phyloP scores from a whole-genome alignment of 2,888 invertebrate species.

The Tachystola acroxantha region DNA sequence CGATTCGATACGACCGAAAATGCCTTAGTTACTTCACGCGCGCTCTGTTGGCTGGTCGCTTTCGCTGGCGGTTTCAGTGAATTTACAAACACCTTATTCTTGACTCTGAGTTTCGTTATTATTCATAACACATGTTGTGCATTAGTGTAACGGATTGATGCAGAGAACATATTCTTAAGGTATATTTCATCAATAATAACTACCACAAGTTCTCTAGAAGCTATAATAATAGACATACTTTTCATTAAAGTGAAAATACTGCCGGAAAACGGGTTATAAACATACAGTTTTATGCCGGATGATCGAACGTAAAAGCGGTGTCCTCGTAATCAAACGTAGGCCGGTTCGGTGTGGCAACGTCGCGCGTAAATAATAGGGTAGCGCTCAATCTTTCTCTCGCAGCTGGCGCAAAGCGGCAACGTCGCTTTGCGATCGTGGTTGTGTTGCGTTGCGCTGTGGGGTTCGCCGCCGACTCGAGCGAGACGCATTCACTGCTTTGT shows the following conservation, averaged over 20 bases:
- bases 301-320: constrained; percentile 76
- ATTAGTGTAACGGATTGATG: constrained; percentile 19
- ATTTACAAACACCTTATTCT: constrained; percentile 28
- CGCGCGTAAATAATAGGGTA: constrained; percentile 79
- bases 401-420: constrained; percentile 75
- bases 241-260: constrained; percentile 21
- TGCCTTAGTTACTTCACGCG: constrained; percentile 76
- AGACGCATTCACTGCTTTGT: constrained; percentile 46
- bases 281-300: constrained; percentile 53
- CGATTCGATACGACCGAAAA: constrained; percentile 75
- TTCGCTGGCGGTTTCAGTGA: constrained; percentile 48
- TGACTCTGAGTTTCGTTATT: constrained; percentile 10
- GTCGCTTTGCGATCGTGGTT: constrained; percentile 55
- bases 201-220: constrained; percentile 15
- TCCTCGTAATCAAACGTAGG: constrained; percentile 79
- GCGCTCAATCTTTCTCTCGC: constrained; percentile 67
- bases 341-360: constrained; percentile 69
- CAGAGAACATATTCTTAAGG: constrained; percentile 32
- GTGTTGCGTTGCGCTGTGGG: constrained; percentile 41
- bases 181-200: constrained; percentile 20
- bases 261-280: constrained; percentile 34
- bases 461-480: constrained; percentile 47
- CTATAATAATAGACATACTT: constrained; percentile 17
- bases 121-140: constrained; percentile 20
- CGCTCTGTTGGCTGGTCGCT: constrained; percentile 61